phyloP scores from a whole-genome alignment of 1,140 invertebrate species.

The Prorops nasuta region DNA sequence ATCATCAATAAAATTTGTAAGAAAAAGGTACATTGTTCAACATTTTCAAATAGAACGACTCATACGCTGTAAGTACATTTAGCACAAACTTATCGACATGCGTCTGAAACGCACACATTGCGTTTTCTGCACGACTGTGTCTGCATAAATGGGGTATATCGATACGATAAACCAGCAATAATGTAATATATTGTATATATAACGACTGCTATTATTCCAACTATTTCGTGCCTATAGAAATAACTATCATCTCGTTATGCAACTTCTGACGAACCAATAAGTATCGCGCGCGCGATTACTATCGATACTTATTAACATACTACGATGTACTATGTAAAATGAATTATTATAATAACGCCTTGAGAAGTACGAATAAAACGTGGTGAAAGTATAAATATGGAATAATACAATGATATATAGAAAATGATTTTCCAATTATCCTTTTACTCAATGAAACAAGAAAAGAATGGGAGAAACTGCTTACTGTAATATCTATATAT shows the following conservation, averaged over 20 bases:
- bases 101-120: no score
- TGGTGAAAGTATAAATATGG: neutral
- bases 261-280: neutral
- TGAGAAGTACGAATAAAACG: neutral
- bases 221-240: constrained; percentile 3
- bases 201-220: neutral
- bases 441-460: no score
- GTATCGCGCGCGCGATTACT: no score
- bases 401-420: no score
- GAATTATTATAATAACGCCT: neutral
- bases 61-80: neutral
- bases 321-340: no score
- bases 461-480: no score
- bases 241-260: neutral
- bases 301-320: neutral
- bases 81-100: neutral
- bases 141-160: neutral
- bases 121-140: neutral
- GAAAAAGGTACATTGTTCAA: neutral
- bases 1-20: neutral
- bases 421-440: no score
- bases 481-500: no score
- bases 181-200: neutral
- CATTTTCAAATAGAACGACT: neutral
- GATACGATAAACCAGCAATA: neutral